Conservation (phyloP, 30 jellyfish, hydroid and myxozoan genomes). For the Aurelia sp. region DNA sequence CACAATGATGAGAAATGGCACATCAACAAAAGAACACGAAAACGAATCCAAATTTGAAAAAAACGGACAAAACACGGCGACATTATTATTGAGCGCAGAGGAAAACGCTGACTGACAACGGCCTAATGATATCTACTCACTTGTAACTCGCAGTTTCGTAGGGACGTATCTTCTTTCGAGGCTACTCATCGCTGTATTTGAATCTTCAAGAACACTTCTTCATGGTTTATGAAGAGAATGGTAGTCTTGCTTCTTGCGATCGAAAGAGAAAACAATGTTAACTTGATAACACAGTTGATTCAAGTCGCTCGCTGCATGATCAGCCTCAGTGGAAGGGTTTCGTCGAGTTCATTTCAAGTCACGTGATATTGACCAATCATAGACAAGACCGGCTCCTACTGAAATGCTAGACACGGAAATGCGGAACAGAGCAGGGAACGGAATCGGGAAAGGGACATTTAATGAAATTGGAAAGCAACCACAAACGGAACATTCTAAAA, state of each 20-base stretch:
- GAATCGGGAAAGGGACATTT: no score
- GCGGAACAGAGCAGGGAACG: background rate
- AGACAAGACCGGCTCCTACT: slow-evolving; percentile 51
- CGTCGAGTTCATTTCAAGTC: slow-evolving; percentile 64
- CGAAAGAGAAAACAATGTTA: background rate
- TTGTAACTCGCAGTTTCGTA: slow-evolving; percentile 66
- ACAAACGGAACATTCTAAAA: no score
- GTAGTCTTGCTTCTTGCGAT: background rate
- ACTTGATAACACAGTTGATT: slow-evolving; percentile 38
- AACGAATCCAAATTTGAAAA: background rate
- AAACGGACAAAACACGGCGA: slow-evolving; percentile 36
- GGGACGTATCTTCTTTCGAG: slow-evolving; percentile 61
- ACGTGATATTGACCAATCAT: slow-evolving; percentile 81
- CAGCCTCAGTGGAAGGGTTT: slow-evolving; percentile 50
- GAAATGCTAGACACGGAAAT: background rate
- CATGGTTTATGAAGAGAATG: background rate
- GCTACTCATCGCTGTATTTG: slow-evolving; percentile 46
- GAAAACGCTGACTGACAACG: background rate
- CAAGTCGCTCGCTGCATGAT: slow-evolving; percentile 64
- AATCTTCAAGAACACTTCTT: slow-evolving; percentile 6
- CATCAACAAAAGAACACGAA: background rate
- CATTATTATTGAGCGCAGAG: background rate
- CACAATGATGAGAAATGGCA: no score
- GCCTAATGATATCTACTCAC: slow-evolving; percentile 70
- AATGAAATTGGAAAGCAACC: no score